A percentile compares a stretch with the other conserved stretches of the same genome.
Conservation (phyloP, 1,140 invertebrate genomes). For the Drosophila baimaii region DNA sequence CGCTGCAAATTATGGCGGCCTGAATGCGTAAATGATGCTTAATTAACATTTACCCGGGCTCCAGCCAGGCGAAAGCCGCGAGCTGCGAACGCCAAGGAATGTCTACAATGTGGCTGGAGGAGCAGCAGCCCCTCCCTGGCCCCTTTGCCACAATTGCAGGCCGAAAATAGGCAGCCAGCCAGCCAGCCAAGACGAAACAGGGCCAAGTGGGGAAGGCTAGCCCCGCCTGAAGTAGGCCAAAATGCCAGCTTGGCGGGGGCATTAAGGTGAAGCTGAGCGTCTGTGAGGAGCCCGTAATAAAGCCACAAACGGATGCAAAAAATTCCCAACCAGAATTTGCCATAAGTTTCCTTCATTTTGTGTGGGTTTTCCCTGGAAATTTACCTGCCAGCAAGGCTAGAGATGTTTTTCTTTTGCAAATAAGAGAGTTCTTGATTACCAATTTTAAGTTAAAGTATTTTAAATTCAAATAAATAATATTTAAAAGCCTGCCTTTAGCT, state of each 20-base stretch:
- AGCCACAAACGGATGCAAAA: constrained; percentile 48
- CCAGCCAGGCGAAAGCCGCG: constrained; percentile 37
- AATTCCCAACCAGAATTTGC: background rate
- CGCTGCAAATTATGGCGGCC: constrained; percentile 78
- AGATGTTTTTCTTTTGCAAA: no score
- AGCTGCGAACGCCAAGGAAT: constrained; percentile 34
- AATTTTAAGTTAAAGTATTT: no score
- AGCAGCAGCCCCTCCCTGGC: background rate
- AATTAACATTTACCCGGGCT: constrained; percentile 74
- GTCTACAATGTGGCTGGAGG: constrained; percentile 31
- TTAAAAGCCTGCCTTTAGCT: no score
- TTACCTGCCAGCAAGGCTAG: no score
- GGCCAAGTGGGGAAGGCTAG: constrained; percentile 2
- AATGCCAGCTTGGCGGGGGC: constrained; percentile 33
- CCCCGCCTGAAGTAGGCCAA: constrained; percentile 11
- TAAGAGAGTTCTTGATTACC: no score
- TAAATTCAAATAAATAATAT: no score
- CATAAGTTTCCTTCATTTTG: background rate
- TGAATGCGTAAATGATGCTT: constrained; percentile 80
- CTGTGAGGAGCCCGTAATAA: background rate
- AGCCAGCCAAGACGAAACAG: background rate
- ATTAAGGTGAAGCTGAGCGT: constrained; percentile 43
- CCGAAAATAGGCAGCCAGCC: constrained; percentile 24
- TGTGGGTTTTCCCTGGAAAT: no score
- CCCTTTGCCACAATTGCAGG: constrained; percentile 48